A percentile compares a stretch with the other conserved stretches of the same genome.
Evolutionary conservation across 2,888 invertebrate genomes (phyloP).

Genomic region (Serripes groenlandicus): DNA sequence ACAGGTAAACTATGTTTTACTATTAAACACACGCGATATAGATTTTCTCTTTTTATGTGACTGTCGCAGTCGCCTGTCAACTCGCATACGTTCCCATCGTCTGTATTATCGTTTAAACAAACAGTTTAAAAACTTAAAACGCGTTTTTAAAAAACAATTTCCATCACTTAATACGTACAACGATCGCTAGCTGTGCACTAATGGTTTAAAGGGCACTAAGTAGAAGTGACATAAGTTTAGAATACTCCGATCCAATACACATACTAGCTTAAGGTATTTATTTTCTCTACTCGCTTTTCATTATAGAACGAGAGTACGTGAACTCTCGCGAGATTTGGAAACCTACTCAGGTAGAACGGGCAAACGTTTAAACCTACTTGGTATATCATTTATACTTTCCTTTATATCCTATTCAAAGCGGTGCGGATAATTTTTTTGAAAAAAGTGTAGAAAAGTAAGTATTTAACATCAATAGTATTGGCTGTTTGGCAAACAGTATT

Average conservation of each 20-base stretch:
- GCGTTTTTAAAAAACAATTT: too few relatives aligned
- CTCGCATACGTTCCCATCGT: neutral
- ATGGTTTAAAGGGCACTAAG: neutral
- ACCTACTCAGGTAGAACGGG: slow-evolving; percentile 3
- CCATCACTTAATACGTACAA: too few relatives aligned
- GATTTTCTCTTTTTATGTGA: slow-evolving; percentile 19
- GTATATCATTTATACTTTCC: too few relatives aligned
- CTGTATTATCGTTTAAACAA: neutral
- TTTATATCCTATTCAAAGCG: too few relatives aligned
- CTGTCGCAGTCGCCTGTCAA: slow-evolving; percentile 15
- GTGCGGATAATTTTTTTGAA: too few relatives aligned
- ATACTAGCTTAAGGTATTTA: slow-evolving; percentile 16
- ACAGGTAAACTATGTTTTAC: slow-evolving; percentile 8
- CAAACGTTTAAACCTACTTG: neutral
- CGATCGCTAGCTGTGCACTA: too few relatives aligned
- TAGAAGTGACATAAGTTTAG: slow-evolving; percentile 6
- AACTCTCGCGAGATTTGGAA: slow-evolving; percentile 4
- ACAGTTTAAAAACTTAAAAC: neutral
- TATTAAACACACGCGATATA: slow-evolving; percentile 16
- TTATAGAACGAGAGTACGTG: slow-evolving; percentile 2
- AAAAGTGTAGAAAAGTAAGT: too few relatives aligned
- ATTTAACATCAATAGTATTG: too few relatives aligned
- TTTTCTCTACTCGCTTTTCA: slow-evolving; percentile 11
- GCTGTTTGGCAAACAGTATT: too few relatives aligned
- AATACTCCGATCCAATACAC: slow-evolving; percentile 17